These are phyloP conservation scores for Hyles lineata DNA, from an alignment of 2,888 invertebrate genomes.

Conservation along the genomic window DNA sequence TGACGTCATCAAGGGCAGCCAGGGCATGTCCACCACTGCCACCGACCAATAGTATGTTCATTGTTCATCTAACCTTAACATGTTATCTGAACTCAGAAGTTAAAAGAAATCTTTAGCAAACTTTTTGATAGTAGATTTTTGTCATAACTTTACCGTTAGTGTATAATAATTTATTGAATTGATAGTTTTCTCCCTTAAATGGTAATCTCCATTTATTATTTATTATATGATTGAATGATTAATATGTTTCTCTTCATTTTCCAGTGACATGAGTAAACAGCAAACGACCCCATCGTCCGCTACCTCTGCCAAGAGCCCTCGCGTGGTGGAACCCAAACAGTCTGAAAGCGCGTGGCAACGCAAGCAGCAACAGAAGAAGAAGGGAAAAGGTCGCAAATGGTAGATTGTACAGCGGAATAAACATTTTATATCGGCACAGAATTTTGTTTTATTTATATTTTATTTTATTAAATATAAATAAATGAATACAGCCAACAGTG, in stretches of 20 bases:
- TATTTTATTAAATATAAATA: too few relatives aligned
- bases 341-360: constrained; percentile 88
- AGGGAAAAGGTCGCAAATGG: constrained; percentile 84
- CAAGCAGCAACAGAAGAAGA: constrained; percentile 90
- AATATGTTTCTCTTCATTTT: constrained; percentile 31
- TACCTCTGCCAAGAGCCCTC: constrained; percentile 78
- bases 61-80: constrained; percentile 57
- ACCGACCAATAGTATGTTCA: constrained; percentile 91
- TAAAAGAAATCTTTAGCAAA: too few relatives aligned
- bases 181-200: too few relatives aligned
- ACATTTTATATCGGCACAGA: constrained; percentile 37
- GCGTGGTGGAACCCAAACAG: constrained; percentile 85
- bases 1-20: constrained; percentile 94
- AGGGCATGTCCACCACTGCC: constrained; percentile 92
- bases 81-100: not conserved
- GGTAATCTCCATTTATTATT: too few relatives aligned
- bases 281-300: constrained; percentile 60
- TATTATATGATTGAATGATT: too few relatives aligned
- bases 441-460: constrained; percentile 32
- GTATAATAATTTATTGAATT: too few relatives aligned
- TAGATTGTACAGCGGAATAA: constrained; percentile 48
- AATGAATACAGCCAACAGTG: too few relatives aligned
- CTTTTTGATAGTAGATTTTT: too few relatives aligned
- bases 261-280: constrained; percentile 87
- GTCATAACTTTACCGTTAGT: too few relatives aligned